Conservation (phyloP, 2,113 vertebrate genomes). For the Centropus unirufus region DNA sequence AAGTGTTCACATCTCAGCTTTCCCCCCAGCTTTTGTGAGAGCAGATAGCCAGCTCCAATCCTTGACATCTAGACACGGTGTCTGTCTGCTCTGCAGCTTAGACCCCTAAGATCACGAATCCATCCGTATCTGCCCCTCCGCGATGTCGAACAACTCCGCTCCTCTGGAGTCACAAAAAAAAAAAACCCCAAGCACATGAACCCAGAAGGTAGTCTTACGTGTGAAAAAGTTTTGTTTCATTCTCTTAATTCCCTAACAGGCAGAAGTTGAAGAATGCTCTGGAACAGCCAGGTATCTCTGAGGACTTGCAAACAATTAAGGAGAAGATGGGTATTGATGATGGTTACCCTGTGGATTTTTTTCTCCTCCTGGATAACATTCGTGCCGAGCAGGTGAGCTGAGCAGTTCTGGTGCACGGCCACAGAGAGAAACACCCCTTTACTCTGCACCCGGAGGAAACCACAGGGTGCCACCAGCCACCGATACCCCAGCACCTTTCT, state of each 20-base stretch:
- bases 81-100: neutral
- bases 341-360: constrained; percentile 84
- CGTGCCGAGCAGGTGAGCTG: constrained; percentile 89
- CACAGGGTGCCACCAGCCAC: neutral
- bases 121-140: neutral
- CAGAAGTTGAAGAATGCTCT: constrained; percentile 71
- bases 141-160: neutral
- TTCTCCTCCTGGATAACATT: constrained; percentile 89
- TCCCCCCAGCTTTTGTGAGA: neutral
- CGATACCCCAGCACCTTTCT: neutral
- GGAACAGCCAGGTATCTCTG: constrained; percentile 82
- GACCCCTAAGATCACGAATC: neutral
- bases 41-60: neutral
- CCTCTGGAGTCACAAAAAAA: neutral
- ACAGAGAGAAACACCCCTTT: neutral
- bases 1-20: neutral
- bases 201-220: neutral
- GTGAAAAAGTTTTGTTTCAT: neutral
- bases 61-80: neutral
- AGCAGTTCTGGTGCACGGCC: neutral
- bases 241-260: constrained; percentile 69
- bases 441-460: neutral
- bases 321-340: constrained; percentile 78
- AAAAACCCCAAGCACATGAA: neutral
- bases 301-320: constrained; percentile 87